These are phyloP conservation scores for Hecatera dysodea DNA, from an alignment of 2,888 invertebrate species.

Conservation along the genomic window DNA sequence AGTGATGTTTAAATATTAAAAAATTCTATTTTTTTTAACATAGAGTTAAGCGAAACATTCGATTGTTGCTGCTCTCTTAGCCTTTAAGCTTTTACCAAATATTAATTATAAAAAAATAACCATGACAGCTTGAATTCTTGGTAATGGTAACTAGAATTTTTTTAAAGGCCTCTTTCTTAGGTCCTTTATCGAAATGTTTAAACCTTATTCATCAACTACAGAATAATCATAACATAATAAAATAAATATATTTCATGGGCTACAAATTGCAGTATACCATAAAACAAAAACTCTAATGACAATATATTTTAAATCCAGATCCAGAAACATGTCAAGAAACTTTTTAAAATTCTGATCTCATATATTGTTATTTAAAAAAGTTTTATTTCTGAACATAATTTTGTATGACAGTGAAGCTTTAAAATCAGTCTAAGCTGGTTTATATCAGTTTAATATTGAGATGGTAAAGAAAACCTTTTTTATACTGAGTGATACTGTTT, in stretches of 20 bases:
- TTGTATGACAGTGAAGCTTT: not conserved
- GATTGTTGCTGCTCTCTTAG: constrained; percentile 30
- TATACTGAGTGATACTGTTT: not conserved
- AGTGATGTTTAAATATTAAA: constrained; percentile 45
- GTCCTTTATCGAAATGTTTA: constrained; percentile 55
- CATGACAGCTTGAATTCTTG: constrained; percentile 52
- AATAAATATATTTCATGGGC: constrained; percentile 52
- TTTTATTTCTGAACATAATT: not conserved
- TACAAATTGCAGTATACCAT: constrained; percentile 27
- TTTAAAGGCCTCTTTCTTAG: constrained; percentile 53
- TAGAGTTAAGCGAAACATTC: constrained; percentile 33
- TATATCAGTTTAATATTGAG: not conserved
- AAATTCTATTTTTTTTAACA: constrained; percentile 27
- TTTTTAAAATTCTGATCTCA: not conserved
- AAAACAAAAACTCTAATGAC: constrained; percentile 34
- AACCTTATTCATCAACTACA: constrained; percentile 54
- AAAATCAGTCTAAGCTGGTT: not conserved
- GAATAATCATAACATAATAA: constrained; percentile 38
- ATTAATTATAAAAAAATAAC: constrained; percentile 27
- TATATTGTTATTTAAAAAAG: too few relatives aligned
- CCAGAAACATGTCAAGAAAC: constrained; percentile 34
- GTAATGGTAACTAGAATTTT: constrained; percentile 64
- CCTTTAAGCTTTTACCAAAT: constrained; percentile 42
- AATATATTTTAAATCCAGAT: constrained; percentile 39
- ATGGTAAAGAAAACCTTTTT: not conserved